Evolutionary conservation across 2,888 invertebrate genomes (phyloP).

Genomic region (Eutolmus rufibarbis): DNA sequence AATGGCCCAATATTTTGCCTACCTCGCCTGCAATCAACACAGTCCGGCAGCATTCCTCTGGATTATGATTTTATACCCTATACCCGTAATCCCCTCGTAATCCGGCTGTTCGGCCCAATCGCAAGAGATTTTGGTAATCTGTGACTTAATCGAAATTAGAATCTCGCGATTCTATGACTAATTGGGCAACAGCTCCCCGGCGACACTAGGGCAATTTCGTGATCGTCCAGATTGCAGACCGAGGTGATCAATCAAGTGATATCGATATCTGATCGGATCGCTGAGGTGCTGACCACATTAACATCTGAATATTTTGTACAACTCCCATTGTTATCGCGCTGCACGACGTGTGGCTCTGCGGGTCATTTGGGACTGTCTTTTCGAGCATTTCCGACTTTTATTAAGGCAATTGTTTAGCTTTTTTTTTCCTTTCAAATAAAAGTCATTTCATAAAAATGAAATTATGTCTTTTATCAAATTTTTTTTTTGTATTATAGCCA

Average conservation of each 20-base stretch:
- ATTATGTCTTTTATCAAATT: too few species aligned
- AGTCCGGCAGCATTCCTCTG: conserved; percentile 31
- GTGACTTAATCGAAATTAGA: conserved; percentile 37
- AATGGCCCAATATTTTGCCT: conserved; percentile 47
- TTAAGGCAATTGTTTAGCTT: not conserved
- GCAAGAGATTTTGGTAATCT: conserved; percentile 9
- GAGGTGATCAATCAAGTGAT: conserved; percentile 32
- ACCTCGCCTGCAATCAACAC: conserved; percentile 45
- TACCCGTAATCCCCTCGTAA: not conserved
- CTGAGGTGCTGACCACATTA: conserved; percentile 33
- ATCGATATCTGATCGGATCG: conserved; percentile 31
- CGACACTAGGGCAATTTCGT: conserved; percentile 40
- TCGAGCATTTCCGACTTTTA: not conserved
- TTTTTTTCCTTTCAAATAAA: not conserved
- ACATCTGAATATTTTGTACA: conserved; percentile 20
- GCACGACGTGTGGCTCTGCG: not conserved
- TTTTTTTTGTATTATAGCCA: too few species aligned
- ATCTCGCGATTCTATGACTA: conserved; percentile 42
- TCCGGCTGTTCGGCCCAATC: conserved; percentile 18
- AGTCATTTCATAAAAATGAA: not conserved
- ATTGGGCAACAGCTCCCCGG: conserved; percentile 44
- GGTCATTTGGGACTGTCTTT: not conserved
- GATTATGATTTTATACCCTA: not conserved
- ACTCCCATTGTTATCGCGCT: not conserved
- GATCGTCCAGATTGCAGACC: conserved; percentile 28